Percentiles rank a stretch among this genome's conserved stretches.
Evolutionary conservation across 1,140 invertebrate genomes (phyloP).

Genomic region (Hypsibius dujardini): DNA sequence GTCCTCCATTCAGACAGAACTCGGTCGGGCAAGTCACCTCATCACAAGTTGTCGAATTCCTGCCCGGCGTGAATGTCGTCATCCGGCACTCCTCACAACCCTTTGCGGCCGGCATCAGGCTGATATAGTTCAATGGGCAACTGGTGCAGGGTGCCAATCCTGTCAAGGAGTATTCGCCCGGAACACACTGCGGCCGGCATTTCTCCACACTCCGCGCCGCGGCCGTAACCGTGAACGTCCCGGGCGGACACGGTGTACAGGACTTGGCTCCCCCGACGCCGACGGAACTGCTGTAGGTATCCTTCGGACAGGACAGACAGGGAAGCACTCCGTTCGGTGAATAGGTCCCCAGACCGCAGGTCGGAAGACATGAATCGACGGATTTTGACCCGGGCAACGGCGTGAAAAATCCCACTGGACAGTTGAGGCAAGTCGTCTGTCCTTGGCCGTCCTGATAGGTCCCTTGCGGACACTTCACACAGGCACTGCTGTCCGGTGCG

Average conservation of each 20-base stretch:
- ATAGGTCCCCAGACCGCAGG: constrained; percentile 87
- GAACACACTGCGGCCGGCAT: constrained; percentile 74
- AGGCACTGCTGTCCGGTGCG: constrained; percentile 29
- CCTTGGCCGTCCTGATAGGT: constrained; percentile 30
- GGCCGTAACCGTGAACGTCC: constrained; percentile 76
- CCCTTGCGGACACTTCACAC: constrained; percentile 31
- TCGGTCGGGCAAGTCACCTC: constrained; percentile 58
- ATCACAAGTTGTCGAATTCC: constrained; percentile 30
- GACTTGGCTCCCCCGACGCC: constrained; percentile 78
- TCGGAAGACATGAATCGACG: constrained; percentile 51
- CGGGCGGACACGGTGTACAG: constrained; percentile 73
- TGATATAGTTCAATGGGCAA: constrained; percentile 67
- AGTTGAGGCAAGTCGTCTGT: constrained; percentile 39
- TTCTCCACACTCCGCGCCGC: constrained; percentile 57
- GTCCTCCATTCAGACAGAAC: constrained; percentile 77
- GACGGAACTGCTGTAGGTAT: constrained; percentile 56
- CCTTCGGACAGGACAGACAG: constrained; percentile 79
- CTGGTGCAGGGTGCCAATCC: constrained; percentile 82
- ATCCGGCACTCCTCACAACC: not conserved
- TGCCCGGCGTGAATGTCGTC: constrained; percentile 65
- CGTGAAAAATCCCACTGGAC: constrained; percentile 81
- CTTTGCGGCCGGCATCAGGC: constrained; percentile 24
- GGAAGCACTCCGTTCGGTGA: constrained; percentile 82
- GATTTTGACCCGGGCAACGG: constrained; percentile 66
- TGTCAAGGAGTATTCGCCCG: constrained; percentile 80